Conservation (phyloP, 1,140 invertebrate genomes). For the Leptopilina clavipes region DNA sequence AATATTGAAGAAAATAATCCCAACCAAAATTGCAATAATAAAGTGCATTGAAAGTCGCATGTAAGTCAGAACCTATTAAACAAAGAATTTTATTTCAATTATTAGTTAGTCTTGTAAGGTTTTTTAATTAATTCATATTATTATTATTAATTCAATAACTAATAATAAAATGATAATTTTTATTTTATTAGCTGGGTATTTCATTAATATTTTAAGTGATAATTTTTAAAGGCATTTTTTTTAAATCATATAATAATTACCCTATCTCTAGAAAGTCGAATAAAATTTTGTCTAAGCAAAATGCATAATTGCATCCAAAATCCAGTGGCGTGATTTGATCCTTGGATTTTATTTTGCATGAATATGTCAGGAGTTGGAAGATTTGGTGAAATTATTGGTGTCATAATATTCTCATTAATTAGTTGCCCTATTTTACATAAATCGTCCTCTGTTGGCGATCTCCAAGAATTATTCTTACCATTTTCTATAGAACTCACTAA, state of each 20-base stretch:
- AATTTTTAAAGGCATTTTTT: too few species aligned
- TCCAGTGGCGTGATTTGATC: constrained; percentile 70
- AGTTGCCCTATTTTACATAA: constrained; percentile 48
- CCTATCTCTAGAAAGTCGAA: constrained; percentile 70
- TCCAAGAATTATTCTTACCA: constrained; percentile 80
- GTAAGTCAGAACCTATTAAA: constrained; percentile 81
- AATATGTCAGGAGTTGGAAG: constrained; percentile 42
- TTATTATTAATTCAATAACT: too few species aligned
- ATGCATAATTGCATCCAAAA: constrained; percentile 78
- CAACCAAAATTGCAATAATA: constrained; percentile 85
- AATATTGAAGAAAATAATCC: constrained; percentile 86
- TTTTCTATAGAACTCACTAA: constrained; percentile 80
- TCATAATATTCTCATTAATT: constrained; percentile 47
- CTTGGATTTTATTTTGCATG: constrained; percentile 19
- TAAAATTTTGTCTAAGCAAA: constrained; percentile 77
- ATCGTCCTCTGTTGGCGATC: constrained; percentile 48
- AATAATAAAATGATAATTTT: too few species aligned
- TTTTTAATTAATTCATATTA: too few species aligned
- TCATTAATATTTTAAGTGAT: too few species aligned
- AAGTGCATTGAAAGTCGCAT: constrained; percentile 86
- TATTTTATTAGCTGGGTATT: too few species aligned
- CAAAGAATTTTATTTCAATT: constrained; percentile 40
- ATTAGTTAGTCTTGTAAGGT: neutral
- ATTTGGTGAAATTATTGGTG: constrained; percentile 46
- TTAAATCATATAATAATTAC: constrained; percentile 48